A percentile compares a stretch with the other conserved stretches of the same genome.
These are phyloP conservation scores for Agonum fuliginosum DNA, from an alignment of 2,888 invertebrate genomes.

Conservation along the genomic window DNA sequence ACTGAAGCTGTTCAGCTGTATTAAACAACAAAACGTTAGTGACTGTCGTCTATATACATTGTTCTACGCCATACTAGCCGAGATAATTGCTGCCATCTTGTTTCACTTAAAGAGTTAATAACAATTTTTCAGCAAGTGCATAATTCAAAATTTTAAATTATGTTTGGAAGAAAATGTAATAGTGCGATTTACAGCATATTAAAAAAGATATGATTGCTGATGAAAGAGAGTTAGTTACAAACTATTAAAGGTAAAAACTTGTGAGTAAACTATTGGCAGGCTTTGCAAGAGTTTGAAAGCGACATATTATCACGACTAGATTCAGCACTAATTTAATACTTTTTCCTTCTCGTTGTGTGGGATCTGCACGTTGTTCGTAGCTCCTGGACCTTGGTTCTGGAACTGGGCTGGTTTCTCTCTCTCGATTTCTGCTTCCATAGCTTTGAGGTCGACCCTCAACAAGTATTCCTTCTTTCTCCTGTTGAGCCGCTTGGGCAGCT, in stretches of 20 bases:
- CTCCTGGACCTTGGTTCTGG: constrained; percentile 80
- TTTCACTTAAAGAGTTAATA: too few relatives aligned
- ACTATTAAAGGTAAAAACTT: background rate
- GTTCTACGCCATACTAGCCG: background rate
- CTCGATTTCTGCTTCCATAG: constrained; percentile 60
- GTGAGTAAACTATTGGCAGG: background rate
- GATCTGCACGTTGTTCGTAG: constrained; percentile 76
- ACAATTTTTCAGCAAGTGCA: background rate
- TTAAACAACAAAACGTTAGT: constrained; percentile 13
- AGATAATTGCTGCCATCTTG: background rate
- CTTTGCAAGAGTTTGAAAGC: constrained; percentile 4
- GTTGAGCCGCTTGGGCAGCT: constrained; percentile 70
- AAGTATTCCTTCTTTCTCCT: constrained; percentile 34
- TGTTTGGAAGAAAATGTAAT: too few relatives aligned
- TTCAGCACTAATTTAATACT: constrained; percentile 9
- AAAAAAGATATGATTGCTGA: too few relatives aligned
- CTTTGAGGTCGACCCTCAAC: constrained; percentile 26
- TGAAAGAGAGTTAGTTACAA: background rate
- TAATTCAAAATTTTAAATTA: too few relatives aligned
- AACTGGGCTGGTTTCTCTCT: constrained; percentile 74
- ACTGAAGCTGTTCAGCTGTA: constrained; percentile 77
- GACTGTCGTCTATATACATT: background rate
- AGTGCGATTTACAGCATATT: too few relatives aligned
- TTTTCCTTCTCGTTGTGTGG: constrained; percentile 12
- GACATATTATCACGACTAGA: constrained; percentile 31